Percentiles rank a stretch among this genome's conserved stretches.
Conservation (phyloP, 1,140 invertebrate species). For the Drepana arcuata region DNA sequence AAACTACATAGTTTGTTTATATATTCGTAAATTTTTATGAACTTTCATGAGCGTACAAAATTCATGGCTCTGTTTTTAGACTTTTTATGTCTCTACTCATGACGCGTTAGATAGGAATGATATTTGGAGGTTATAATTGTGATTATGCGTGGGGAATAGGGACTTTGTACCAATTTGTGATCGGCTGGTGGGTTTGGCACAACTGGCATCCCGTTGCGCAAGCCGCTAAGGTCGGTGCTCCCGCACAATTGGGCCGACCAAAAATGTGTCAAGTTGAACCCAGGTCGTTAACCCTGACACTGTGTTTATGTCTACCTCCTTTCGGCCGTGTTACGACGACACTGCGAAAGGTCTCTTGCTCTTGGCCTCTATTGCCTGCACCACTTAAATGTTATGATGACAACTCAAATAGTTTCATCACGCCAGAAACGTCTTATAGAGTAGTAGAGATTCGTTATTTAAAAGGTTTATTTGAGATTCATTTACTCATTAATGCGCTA, state of each 20-base stretch:
- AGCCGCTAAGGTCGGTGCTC: slow-evolving; percentile 47
- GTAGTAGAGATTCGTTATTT: slow-evolving; percentile 1
- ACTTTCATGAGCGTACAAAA: slow-evolving; percentile 8
- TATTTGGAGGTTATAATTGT: too few species aligned
- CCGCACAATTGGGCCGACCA: slow-evolving; percentile 56
- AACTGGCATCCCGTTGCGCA: slow-evolving; percentile 55
- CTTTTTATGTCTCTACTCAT: too few species aligned
- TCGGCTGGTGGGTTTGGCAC: slow-evolving; percentile 38
- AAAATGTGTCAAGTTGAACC: slow-evolving; percentile 70
- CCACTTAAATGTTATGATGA: too few species aligned
- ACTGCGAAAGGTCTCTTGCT: slow-evolving; percentile 12
- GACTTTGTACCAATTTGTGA: too few species aligned
- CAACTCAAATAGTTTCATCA: too few species aligned
- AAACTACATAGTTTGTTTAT: slow-evolving; percentile 9
- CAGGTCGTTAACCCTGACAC: slow-evolving; percentile 49
- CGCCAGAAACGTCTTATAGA: too few species aligned
- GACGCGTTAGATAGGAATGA: too few species aligned
- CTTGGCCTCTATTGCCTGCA: slow-evolving; percentile 9
- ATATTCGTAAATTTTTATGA: slow-evolving; percentile 12
- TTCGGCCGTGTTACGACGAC: slow-evolving; percentile 14
- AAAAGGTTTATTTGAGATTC: neutral
- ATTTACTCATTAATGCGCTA: neutral
- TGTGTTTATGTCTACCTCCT: slow-evolving; percentile 49
- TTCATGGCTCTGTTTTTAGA: too few species aligned
- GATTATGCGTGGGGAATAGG: too few species aligned